Base-by-base conservation (phyloP, 2,888 invertebrate genomes). In the Acrocera orbiculus region DNA sequence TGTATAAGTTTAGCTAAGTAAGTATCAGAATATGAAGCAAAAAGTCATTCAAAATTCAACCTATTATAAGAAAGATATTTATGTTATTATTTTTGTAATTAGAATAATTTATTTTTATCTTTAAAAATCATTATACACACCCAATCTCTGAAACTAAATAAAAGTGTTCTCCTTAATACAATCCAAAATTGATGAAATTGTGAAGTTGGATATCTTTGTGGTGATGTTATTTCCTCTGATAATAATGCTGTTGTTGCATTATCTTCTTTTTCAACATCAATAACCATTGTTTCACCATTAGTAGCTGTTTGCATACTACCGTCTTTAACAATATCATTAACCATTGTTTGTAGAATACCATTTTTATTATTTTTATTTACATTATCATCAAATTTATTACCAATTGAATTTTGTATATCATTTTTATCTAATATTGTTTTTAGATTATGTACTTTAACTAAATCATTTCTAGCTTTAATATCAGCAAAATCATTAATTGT, bases 71-170 rank as follows among this genome's bases (percentile, higher is more conserved):
- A n/a, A n/a, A n/a, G n/a, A n/a, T n/a, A n/a, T n/a, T n/a, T n/a
- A n/a, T n/a, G n/a, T n/a, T n/a, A n/a, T n/a, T n/a, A n/a, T n/a
- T n/a, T n/a, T n/a, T n/a, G n/a, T 19, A 20, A 20, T 30, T 6
- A 27, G 14, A 27, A 27, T 14, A 14, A 30, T 9, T 9, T 3
- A 9, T 3, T 8, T 5, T 30, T 5, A 11, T 16, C 3, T 16
- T 22, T 11, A 22, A 20, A 17, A n/a, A n/a, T n/a, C n/a, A n/a
- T n/a, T n/a, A n/a, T n/a, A n/a, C n/a, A n/a, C n/a, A 86, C 86
- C 86, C 86, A 86, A 66, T 87, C 87, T 53, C 87, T 65, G 51
- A 77, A 68, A 49, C 85, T 86, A 66, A 87, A 87, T 7, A 87
- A 65, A 41, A 87, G 54, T 1, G 86, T 81, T 47, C 87, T 65